phyloP scores from a whole-genome alignment of 2,888 invertebrate species.

The Brachyopa scutellaris region DNA sequence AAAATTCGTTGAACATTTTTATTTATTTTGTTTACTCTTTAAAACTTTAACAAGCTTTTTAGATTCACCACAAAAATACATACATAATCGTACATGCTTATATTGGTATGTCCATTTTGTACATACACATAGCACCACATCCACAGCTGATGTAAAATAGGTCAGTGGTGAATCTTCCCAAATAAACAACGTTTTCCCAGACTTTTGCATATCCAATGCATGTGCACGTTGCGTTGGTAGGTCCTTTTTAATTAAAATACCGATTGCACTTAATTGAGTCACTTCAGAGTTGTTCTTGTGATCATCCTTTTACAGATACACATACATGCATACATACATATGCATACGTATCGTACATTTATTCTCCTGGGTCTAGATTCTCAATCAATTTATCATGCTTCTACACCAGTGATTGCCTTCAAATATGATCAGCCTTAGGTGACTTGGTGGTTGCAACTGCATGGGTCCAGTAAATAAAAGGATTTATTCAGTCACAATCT shows the following conservation, averaged over 20 bases:
- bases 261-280: constrained; percentile 48
- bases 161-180: neutral
- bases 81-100: neutral
- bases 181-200: neutral
- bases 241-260: constrained; percentile 30
- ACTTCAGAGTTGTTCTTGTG: constrained; percentile 39
- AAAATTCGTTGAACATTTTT: too few relatives aligned
- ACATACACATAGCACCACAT: too few relatives aligned
- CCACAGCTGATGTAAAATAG: neutral
- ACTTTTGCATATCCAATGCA: neutral
- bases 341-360: neutral
- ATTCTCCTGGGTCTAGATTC: neutral
- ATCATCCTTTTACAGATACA: too few relatives aligned
- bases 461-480: neutral
- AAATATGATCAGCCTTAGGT: constrained; percentile 1
- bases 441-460: constrained; percentile 2
- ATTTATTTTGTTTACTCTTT: too few relatives aligned
- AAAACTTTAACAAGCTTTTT: too few relatives aligned
- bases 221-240: neutral
- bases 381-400: constrained; percentile 45
- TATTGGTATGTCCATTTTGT: too few relatives aligned
- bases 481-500: constrained; percentile 16
- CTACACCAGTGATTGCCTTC: constrained; percentile 16
- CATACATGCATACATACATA: too few relatives aligned
- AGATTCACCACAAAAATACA: neutral